phyloP scores from a whole-genome alignment of 2,113 vertebrate species.

The Xiphorhynchus elegans region DNA sequence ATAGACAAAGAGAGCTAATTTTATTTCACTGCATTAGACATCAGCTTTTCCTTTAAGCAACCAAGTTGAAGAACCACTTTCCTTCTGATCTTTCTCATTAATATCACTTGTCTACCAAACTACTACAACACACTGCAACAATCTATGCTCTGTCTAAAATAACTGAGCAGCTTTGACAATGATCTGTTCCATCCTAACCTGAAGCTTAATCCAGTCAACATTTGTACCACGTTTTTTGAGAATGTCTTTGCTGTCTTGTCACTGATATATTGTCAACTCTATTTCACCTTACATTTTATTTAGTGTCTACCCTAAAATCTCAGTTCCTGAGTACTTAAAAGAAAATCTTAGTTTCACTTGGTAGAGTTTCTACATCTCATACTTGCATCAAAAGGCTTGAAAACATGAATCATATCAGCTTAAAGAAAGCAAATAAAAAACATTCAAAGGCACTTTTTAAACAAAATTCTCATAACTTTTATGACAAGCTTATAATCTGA shows the following conservation, averaged over 20 bases:
- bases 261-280: not conserved
- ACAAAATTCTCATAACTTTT: not conserved
- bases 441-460: not conserved
- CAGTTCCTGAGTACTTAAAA: not conserved
- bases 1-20: not conserved
- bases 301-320: not conserved
- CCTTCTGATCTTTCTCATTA: not conserved
- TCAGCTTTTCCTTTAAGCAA: not conserved
- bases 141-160: not conserved
- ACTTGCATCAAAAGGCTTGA: not conserved
- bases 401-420: not conserved
- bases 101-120: not conserved
- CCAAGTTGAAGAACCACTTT: not conserved
- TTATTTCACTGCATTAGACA: not conserved
- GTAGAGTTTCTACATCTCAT: not conserved
- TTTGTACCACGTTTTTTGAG: not conserved
- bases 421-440: not conserved
- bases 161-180: not conserved
- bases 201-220: not conserved
- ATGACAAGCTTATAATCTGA: not conserved
- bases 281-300: not conserved
- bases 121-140: not conserved
- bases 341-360: not conserved
- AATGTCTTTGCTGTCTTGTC: not conserved
- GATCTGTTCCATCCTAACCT: not conserved